Percentiles rank a stretch among this genome's conserved stretches.
Conservation (phyloP, 2,888 invertebrate genomes). For the Eueremaeus valkanovi region DNA sequence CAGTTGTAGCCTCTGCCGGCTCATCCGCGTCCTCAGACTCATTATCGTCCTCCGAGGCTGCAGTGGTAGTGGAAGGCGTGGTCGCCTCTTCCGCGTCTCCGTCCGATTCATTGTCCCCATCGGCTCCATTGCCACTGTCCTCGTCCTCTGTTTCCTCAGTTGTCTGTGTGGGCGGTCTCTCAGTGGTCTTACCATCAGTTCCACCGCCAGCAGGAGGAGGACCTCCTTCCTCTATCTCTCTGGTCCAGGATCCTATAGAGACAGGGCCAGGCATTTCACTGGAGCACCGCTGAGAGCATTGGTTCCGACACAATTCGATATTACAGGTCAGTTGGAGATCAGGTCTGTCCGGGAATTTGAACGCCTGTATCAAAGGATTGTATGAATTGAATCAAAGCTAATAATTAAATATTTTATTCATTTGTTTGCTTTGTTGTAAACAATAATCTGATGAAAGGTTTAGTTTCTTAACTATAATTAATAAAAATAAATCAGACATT, state of each 20-base stretch:
- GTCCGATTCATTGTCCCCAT: neutral
- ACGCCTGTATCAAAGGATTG: slow-evolving; percentile 57
- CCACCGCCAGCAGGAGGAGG: neutral
- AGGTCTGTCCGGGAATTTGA: slow-evolving; percentile 68
- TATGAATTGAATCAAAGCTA: no score
- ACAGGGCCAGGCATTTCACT: slow-evolving; percentile 40
- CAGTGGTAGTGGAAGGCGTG: neutral
- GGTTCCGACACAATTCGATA: slow-evolving; percentile 61
- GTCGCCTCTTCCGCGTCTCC: neutral
- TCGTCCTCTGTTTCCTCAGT: neutral
- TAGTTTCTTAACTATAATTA: no score
- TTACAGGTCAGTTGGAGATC: slow-evolving; percentile 70
- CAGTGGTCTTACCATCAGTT: neutral
- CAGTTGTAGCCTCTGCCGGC: neutral
- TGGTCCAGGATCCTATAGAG: slow-evolving; percentile 33
- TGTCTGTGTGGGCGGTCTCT: neutral
- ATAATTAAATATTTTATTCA: no score
- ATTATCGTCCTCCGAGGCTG: neutral
- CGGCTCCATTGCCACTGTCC: neutral
- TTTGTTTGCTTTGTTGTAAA: no score
- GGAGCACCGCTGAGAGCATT: slow-evolving; percentile 46
- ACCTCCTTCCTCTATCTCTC: slow-evolving; percentile 23
- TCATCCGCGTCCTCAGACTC: neutral
- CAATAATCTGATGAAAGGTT: no score
- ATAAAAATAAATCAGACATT: no score